phyloP scores from a whole-genome alignment of 2,888 invertebrate species.

The Rosalia funebris region DNA sequence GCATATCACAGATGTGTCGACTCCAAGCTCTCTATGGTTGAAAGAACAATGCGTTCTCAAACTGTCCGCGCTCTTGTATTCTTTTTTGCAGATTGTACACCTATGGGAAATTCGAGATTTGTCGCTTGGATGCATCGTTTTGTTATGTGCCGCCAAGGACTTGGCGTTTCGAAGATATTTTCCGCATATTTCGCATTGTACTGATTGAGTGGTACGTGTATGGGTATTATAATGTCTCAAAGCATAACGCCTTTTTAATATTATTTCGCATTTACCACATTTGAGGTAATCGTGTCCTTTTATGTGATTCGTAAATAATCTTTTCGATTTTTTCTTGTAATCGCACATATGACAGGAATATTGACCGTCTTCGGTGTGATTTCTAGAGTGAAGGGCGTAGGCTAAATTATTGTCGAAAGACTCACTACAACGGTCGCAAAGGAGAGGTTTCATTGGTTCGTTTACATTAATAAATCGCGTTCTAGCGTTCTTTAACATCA shows the following conservation, averaged over 20 bases:
- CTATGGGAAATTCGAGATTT: conserved; percentile 56
- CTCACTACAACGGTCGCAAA: conserved; percentile 21
- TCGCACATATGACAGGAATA: conserved; percentile 38
- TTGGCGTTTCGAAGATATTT: conserved; percentile 64
- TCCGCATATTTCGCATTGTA: conserved; percentile 65
- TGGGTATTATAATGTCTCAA: conserved; percentile 62
- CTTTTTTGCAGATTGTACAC: conserved; percentile 66
- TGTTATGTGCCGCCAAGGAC: conserved; percentile 62
- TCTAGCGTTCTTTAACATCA: no score
- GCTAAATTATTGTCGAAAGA: conserved; percentile 29
- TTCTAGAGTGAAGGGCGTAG: conserved; percentile 33
- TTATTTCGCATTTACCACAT: conserved; percentile 63
- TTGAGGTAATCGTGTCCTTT: conserved; percentile 62
- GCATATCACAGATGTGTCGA: conserved; percentile 64
- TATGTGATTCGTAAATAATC: conserved; percentile 57
- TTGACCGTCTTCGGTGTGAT: conserved; percentile 30
- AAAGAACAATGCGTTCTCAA: conserved; percentile 60
- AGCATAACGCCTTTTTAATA: conserved; percentile 64
- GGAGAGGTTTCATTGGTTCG: conserved; percentile 23
- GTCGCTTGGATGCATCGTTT: neutral
- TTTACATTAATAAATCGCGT: neutral
- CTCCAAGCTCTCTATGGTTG: conserved; percentile 56
- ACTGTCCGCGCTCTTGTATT: conserved; percentile 59
- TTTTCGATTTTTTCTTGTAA: conserved; percentile 48
- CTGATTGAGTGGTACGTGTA: conserved; percentile 66